Evolutionary conservation across 2,888 invertebrate species (phyloP).

Genomic region (Sylvicola cinctus): DNA sequence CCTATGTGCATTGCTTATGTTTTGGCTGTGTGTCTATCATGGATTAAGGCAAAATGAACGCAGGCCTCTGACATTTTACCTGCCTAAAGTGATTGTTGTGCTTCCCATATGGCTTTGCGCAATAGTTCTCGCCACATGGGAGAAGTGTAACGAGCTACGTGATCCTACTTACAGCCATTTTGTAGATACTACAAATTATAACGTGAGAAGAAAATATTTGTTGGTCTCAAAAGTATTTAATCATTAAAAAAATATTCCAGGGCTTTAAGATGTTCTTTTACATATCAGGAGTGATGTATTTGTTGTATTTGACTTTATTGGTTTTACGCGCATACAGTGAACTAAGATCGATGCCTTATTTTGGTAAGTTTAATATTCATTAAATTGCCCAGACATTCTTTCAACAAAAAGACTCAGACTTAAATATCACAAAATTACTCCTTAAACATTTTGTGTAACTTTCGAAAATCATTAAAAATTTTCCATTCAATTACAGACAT

Average conservation of each 20-base stretch:
- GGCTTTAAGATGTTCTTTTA: constrained; percentile 82
- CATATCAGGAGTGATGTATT: constrained; percentile 61
- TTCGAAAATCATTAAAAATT: background rate
- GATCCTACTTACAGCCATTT: constrained; percentile 88
- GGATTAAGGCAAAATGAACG: constrained; percentile 85
- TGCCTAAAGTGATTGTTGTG: constrained; percentile 74
- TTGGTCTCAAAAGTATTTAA: constrained; percentile 2
- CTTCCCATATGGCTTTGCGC: constrained; percentile 73
- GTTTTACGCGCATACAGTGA: constrained; percentile 84
- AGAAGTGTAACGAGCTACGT: constrained; percentile 66
- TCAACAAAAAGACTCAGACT: background rate
- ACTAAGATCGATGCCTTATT: constrained; percentile 89
- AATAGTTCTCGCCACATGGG: constrained; percentile 71
- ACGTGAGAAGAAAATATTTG: constrained; percentile 32
- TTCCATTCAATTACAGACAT: constrained; percentile 39
- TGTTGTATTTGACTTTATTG: constrained; percentile 64
- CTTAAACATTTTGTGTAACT: no score
- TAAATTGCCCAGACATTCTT: background rate
- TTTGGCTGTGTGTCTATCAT: constrained; percentile 92
- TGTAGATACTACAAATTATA: constrained; percentile 62
- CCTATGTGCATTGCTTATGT: constrained; percentile 66
- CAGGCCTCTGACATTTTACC: constrained; percentile 65
- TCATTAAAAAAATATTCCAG: constrained; percentile 30
- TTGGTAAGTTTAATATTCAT: constrained; percentile 44
- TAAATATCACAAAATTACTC: no score